Evolutionary conservation across 1,140 invertebrate genomes (phyloP).

Genomic region (Tetramorium parvispinum): DNA sequence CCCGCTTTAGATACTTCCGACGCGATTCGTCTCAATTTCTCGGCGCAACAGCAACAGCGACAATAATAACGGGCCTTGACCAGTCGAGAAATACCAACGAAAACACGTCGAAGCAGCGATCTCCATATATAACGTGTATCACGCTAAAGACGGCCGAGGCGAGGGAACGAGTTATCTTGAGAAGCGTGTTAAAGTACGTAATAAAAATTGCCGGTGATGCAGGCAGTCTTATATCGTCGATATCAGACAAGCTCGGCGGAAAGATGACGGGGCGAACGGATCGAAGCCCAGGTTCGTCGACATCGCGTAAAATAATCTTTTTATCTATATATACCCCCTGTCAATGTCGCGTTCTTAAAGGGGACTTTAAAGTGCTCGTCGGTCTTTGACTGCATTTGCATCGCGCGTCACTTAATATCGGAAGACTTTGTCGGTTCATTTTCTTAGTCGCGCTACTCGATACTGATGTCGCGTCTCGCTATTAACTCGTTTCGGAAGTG

Average conservation of each 20-base stretch:
- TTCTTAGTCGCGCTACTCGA: constrained; percentile 46
- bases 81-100: neutral
- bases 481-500: constrained; percentile 34
- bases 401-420: constrained; percentile 56
- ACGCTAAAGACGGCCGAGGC: neutral
- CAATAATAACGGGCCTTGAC: neutral
- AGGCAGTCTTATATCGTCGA: constrained; percentile 43
- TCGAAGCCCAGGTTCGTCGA: constrained; percentile 56
- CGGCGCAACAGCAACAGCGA: neutral
- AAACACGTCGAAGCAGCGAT: neutral
- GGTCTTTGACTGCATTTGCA: constrained; percentile 58
- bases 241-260: constrained; percentile 31
- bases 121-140: neutral
- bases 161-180: constrained; percentile 34
- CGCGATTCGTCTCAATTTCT: constrained; percentile 49
- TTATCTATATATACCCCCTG: constrained; percentile 45
- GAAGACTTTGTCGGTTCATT: constrained; percentile 42
- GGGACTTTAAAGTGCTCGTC: constrained; percentile 49
- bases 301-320: constrained; percentile 60
- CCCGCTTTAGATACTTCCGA: constrained; percentile 45
- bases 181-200: constrained; percentile 43
- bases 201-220: constrained; percentile 60
- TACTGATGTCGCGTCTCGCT: constrained; percentile 40
- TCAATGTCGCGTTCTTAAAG: constrained; percentile 52
- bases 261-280: neutral